A percentile compares a stretch with the other conserved stretches of the same genome.
Conservation (phyloP, 2,113 vertebrate genomes). For the Physeter macrocephalus region DNA sequence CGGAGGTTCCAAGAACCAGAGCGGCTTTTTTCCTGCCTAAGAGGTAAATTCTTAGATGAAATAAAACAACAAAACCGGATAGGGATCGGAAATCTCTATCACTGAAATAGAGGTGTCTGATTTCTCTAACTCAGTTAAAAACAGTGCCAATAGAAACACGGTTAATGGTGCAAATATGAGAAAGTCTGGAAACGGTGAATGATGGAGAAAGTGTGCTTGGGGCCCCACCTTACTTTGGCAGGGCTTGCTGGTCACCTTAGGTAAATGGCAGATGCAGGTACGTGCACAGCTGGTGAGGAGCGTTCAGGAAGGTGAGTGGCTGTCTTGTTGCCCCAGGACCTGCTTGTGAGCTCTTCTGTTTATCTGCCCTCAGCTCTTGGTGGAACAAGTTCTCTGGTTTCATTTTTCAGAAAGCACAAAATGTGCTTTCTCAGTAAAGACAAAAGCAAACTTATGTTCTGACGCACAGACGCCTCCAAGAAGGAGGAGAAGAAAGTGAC, state of each 20-base stretch:
- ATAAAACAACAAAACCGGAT: background rate
- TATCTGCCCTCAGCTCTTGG: background rate
- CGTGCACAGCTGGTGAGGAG: background rate
- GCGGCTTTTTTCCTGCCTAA: background rate
- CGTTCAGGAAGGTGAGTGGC: rapidly evolving
- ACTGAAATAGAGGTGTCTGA: no score
- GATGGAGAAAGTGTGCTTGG: background rate
- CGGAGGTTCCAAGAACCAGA: background rate
- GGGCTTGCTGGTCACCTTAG: rapidly evolving
- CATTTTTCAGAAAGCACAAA: background rate
- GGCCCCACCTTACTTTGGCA: rapidly evolving
- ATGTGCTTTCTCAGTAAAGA: background rate
- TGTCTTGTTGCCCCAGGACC: rapidly evolving
- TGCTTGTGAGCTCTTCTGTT: rapidly evolving
- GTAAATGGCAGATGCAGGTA: rapidly evolving
- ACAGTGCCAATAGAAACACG: rapidly evolving
- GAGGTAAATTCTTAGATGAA: background rate
- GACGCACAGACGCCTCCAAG: background rate
- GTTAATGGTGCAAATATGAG: rapidly evolving
- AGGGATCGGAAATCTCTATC: background rate
- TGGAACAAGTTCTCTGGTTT: background rate
- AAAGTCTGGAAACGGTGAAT: rapidly evolving
- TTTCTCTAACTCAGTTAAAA: background rate
- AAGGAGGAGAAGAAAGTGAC: background rate
- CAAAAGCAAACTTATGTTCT: background rate